phyloP scores from a whole-genome alignment of 1,140 invertebrate genomes.

The Ceratina australensis region DNA sequence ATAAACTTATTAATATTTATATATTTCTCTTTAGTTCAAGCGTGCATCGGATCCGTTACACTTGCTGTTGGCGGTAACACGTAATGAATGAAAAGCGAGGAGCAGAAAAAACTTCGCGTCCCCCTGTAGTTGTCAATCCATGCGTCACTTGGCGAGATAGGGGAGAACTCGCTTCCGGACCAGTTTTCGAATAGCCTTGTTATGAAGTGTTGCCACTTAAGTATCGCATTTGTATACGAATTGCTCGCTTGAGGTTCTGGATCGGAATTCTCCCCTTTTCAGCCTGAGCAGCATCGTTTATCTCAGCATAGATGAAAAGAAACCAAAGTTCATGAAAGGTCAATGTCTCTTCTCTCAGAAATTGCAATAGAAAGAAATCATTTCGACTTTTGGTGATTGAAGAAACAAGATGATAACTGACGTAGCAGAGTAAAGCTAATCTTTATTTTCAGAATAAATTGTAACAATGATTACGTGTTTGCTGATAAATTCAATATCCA shows the following conservation, averaged over 20 bases:
- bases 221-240: slow-evolving; percentile 76
- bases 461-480: too few species aligned
- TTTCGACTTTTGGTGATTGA: slow-evolving; percentile 8
- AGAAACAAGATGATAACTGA: too few species aligned
- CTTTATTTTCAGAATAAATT: too few species aligned
- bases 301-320: slow-evolving; percentile 35
- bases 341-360: slow-evolving; percentile 1
- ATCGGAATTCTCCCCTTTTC: slow-evolving; percentile 36
- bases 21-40: slow-evolving; percentile 3
- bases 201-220: slow-evolving; percentile 73
- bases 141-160: slow-evolving; percentile 55
- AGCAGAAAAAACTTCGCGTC: slow-evolving; percentile 45
- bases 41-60: slow-evolving; percentile 72
- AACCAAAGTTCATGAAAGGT: neutral
- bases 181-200: slow-evolving; percentile 72
- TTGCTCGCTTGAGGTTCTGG: slow-evolving; percentile 70
- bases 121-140: slow-evolving; percentile 33
- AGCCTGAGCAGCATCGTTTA: slow-evolving; percentile 66
- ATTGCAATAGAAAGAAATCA: slow-evolving; percentile 6
- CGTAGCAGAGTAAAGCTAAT: too few species aligned
- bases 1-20: neutral
- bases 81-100: slow-evolving; percentile 10
- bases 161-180: slow-evolving; percentile 67
- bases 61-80: slow-evolving; percentile 63
- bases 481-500: too few species aligned